These are phyloP conservation scores for Rhagoletis zephyria DNA, from an alignment of 1,140 invertebrate genomes.

Conservation along the genomic window DNA sequence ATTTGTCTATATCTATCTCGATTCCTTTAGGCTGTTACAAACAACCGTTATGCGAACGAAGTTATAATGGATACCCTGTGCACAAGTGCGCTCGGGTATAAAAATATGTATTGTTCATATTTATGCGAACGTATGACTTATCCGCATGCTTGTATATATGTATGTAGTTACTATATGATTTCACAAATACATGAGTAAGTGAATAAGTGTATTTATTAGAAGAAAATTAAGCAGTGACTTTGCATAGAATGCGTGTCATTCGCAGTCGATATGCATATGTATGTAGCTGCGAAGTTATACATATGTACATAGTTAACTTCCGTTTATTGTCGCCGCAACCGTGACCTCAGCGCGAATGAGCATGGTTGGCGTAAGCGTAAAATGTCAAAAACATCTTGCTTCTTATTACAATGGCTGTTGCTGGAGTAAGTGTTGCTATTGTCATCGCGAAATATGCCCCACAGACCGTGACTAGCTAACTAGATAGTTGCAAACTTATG, in stretches of 20 bases:
- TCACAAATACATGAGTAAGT: too few relatives aligned
- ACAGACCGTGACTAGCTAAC: not conserved
- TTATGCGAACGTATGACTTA: too few relatives aligned
- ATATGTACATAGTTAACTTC: not conserved
- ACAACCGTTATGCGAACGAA: too few relatives aligned
- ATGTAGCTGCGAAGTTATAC: not conserved
- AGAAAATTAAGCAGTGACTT: not conserved
- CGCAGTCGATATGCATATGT: not conserved
- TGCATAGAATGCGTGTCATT: not conserved
- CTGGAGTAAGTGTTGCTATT: not conserved
- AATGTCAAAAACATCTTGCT: constrained; percentile 7
- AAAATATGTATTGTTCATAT: too few relatives aligned
- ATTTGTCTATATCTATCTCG: too few relatives aligned
- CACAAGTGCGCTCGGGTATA: too few relatives aligned
- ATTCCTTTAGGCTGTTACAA: too few relatives aligned
- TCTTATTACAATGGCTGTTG: not conserved
- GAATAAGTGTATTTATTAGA: too few relatives aligned
- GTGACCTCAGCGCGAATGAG: constrained; percentile 12
- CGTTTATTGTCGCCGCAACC: not conserved
- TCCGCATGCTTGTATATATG: too few relatives aligned
- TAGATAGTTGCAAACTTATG: not conserved
- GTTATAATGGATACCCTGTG: too few relatives aligned
- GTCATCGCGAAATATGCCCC: not conserved
- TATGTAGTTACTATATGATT: too few relatives aligned
- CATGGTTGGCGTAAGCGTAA: constrained; percentile 24